These are phyloP conservation scores for Mesoclemmys tuberculata DNA, from an alignment of 2,113 vertebrate species.

Conservation along the genomic window DNA sequence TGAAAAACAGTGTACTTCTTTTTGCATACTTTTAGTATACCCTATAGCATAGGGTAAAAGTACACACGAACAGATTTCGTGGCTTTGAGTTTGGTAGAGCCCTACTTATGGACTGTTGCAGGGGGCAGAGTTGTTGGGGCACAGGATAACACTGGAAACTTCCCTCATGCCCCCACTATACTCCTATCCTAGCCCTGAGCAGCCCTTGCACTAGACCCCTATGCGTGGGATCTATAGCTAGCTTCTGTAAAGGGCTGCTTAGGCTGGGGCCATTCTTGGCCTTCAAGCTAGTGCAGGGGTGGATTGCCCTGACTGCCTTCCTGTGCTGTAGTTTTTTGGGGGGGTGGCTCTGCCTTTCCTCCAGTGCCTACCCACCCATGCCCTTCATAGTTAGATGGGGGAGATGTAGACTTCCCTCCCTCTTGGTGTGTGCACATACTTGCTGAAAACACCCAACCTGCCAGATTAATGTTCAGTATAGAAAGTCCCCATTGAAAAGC, in stretches of 20 bases:
- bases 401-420: background rate
- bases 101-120: background rate
- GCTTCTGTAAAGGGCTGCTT: background rate
- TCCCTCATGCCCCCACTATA: background rate
- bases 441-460: background rate
- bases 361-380: too few species aligned
- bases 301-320: background rate
- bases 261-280: rapidly evolving
- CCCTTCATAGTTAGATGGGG: background rate
- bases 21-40: too few species aligned
- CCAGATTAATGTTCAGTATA: conserved; percentile 28
- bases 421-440: rapidly evolving
- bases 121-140: background rate
- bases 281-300: background rate
- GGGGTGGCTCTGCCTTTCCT: background rate
- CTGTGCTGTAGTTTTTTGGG: background rate
- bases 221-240: background rate
- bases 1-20: too few species aligned
- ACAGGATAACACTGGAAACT: background rate
- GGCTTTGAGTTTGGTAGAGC: too few species aligned
- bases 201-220: too few species aligned
- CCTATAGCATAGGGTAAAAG: too few species aligned
- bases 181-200: rapidly evolving
- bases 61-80: too few species aligned
- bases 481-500: conserved; percentile 17